Evolutionary conservation across 2,797 vertebrate genomes (phyloP).

Genomic region (Falco concolor): DNA sequence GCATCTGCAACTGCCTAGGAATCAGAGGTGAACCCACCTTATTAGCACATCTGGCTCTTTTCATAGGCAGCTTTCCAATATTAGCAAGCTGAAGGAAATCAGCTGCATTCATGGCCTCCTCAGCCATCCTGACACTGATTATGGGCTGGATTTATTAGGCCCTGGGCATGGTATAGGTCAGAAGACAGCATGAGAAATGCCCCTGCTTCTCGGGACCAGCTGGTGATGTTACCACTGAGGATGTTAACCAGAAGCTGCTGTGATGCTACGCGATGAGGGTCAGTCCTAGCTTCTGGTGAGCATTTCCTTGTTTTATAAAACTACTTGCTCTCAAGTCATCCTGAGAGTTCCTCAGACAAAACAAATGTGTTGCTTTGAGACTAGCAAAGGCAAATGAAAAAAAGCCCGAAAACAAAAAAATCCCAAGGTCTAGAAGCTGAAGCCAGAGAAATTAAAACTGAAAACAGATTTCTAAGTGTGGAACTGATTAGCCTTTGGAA

Average conservation of each 20-base stretch:
- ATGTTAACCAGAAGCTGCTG: neutral
- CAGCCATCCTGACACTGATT: neutral
- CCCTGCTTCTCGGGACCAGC: neutral
- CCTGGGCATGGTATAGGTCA: neutral
- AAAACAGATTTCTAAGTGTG: slow-evolving; percentile 45
- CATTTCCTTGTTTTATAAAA: neutral
- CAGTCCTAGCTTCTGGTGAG: neutral
- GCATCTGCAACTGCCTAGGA: neutral
- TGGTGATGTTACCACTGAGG: neutral
- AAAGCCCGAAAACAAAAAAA: neutral
- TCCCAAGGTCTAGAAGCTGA: neutral
- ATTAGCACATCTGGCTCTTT: slow-evolving; percentile 10
- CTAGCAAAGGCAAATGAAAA: neutral
- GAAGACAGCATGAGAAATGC: neutral
- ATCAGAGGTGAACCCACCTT: neutral
- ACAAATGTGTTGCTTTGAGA: neutral
- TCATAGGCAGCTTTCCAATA: neutral
- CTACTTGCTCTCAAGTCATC: neutral
- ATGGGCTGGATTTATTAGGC: neutral
- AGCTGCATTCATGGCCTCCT: neutral
- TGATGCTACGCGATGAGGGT: neutral
- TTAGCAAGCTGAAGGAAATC: neutral
- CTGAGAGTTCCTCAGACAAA: neutral
- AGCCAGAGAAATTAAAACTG: slow-evolving; percentile 42
- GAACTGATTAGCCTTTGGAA: slow-evolving; percentile 52